Evolutionary conservation across 2,888 invertebrate genomes (phyloP).

Genomic region (Sepiola atlantica): DNA sequence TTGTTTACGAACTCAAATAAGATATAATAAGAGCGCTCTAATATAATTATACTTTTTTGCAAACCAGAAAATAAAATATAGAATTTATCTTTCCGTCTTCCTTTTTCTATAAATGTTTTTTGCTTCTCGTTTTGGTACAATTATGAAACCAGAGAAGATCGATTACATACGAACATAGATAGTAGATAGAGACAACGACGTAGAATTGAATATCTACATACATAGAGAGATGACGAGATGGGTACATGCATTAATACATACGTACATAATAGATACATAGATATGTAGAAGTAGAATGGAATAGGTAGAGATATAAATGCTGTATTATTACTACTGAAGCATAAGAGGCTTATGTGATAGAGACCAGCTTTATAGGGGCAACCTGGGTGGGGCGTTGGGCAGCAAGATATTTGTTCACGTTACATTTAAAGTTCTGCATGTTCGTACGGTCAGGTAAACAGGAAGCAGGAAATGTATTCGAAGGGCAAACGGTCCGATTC

Average conservation of each 20-base stretch:
- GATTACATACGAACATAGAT: not conserved
- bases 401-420: too few species aligned
- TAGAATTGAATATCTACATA: not conserved
- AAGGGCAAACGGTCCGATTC: too few species aligned
- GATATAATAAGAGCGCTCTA: not conserved
- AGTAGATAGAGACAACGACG: not conserved
- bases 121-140: not conserved
- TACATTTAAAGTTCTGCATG: too few species aligned
- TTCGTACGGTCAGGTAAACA: too few species aligned
- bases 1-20: not conserved
- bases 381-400: too few species aligned
- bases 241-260: not conserved
- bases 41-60: constrained; percentile 11
- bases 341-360: too few species aligned
- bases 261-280: not conserved
- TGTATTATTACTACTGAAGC: too few species aligned
- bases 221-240: not conserved
- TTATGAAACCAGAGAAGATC: too few species aligned
- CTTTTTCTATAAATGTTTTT: not conserved
- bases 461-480: too few species aligned
- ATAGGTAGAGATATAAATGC: too few species aligned
- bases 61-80: not conserved
- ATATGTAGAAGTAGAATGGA: too few species aligned
- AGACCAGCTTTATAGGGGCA: too few species aligned
- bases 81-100: not conserved